Conservation (phyloP, 2,888 invertebrate species). For the Stenotaenia linearis region DNA sequence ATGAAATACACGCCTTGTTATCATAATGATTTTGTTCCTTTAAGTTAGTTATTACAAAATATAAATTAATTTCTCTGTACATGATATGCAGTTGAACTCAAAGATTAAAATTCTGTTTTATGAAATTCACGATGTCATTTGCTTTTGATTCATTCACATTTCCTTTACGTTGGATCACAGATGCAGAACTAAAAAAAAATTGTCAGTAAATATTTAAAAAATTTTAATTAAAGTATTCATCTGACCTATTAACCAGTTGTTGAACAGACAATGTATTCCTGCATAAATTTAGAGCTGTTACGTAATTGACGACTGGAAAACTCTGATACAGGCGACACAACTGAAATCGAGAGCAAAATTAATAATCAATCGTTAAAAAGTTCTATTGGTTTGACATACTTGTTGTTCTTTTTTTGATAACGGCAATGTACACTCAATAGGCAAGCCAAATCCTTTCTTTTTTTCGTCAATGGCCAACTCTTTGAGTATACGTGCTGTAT, state of each 20-base stretch:
- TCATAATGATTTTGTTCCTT: neutral
- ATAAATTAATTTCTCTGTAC: neutral
- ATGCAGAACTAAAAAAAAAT: neutral
- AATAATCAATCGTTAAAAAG: neutral
- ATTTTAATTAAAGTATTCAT: neutral
- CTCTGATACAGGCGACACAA: neutral
- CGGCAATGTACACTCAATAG: neutral
- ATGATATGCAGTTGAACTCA: neutral
- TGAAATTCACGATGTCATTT: neutral
- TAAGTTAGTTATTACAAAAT: neutral
- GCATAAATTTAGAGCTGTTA: constrained; percentile 30
- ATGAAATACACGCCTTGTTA: constrained; percentile 8
- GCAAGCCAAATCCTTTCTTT: neutral
- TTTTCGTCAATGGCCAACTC: neutral
- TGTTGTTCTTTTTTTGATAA: neutral
- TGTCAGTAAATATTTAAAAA: neutral
- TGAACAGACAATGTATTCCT: neutral
- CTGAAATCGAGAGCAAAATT: neutral
- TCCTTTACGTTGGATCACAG: neutral
- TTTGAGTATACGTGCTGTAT: neutral
- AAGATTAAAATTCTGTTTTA: neutral
- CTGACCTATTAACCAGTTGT: constrained; percentile 31
- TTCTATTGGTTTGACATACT: neutral
- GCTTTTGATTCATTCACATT: neutral
- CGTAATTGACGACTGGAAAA: constrained; percentile 8